Conservation (phyloP, 1,140 invertebrate species). For the Agrilus planipennis region DNA sequence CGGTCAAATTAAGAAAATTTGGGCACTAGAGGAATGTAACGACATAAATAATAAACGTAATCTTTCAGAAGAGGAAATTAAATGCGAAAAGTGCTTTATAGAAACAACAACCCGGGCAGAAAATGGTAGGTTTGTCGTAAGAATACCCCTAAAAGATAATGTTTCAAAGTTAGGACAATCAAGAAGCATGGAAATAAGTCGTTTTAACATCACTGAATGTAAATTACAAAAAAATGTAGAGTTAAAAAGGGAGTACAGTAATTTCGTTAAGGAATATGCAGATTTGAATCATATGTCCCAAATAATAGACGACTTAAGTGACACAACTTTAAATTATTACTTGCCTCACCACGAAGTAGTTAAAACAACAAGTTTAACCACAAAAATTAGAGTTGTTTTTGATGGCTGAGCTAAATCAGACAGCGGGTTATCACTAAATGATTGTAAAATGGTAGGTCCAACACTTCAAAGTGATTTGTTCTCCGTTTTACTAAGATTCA, state of each 20-base stretch:
- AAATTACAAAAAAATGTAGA: slow-evolving; percentile 14
- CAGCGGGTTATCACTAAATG: slow-evolving; percentile 1
- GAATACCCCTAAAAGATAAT: slow-evolving; percentile 1
- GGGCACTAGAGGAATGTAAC: too few species aligned
- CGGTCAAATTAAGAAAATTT: too few species aligned
- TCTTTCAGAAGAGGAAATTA: neutral
- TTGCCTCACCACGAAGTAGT: slow-evolving; percentile 34
- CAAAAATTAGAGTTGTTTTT: slow-evolving; percentile 3
- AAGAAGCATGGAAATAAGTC: slow-evolving; percentile 6
- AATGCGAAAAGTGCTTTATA: neutral
- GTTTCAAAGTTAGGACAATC: slow-evolving; percentile 3
- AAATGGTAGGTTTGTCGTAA: neutral
- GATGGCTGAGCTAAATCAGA: neutral
- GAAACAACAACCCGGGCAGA: neutral
- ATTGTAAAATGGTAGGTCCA: neutral
- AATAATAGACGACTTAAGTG: neutral
- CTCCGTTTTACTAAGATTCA: neutral
- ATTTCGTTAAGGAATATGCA: slow-evolving; percentile 28
- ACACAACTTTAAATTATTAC: slow-evolving; percentile 17
- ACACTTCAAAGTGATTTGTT: slow-evolving; percentile 1
- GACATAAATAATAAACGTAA: too few species aligned
- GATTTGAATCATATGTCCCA: slow-evolving; percentile 18
- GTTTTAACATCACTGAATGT: slow-evolving; percentile 18
- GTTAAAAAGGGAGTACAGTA: slow-evolving; percentile 15
- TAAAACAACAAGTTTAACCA: slow-evolving; percentile 8